These are phyloP conservation scores for Tachyglossus aculeatus DNA, from an alignment of 2,797 vertebrate genomes.

Conservation along the genomic window DNA sequence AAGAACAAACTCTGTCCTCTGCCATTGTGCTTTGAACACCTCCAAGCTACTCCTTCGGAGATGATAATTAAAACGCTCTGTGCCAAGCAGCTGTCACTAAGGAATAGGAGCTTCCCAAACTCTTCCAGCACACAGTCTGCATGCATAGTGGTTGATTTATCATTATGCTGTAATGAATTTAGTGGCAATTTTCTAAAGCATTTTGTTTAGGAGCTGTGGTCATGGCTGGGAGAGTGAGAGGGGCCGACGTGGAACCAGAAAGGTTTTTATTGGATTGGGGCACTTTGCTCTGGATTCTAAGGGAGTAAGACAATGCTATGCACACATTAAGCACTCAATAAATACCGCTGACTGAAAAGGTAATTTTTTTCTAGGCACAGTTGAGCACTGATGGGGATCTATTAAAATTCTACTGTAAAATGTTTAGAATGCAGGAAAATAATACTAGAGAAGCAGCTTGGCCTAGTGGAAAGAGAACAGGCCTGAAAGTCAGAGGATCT, in stretches of 20 bases:
- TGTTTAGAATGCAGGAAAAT: too few species aligned
- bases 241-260: not conserved
- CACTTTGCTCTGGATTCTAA: too few species aligned
- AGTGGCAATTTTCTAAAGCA: constrained; percentile 34
- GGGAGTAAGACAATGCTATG: too few species aligned
- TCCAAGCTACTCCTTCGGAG: constrained; percentile 36
- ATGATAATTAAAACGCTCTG: constrained; percentile 26
- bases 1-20: constrained; percentile 7
- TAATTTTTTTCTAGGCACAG: too few species aligned
- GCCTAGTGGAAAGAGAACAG: too few species aligned
- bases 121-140: not conserved
- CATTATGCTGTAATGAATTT: constrained; percentile 26
- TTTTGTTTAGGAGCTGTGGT: constrained; percentile 13
- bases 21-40: constrained; percentile 15
- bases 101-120: constrained; percentile 33
- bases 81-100: constrained; percentile 55
- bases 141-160: constrained; percentile 33
- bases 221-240: constrained; percentile 9
- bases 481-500: too few species aligned
- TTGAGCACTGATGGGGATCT: too few species aligned
- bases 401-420: too few species aligned
- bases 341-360: too few species aligned
- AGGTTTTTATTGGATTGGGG: not conserved
- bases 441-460: too few species aligned
- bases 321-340: too few species aligned